These are phyloP conservation scores for Drosophila sturtevanti DNA, from an alignment of 1,140 invertebrate species.

Conservation along the genomic window DNA sequence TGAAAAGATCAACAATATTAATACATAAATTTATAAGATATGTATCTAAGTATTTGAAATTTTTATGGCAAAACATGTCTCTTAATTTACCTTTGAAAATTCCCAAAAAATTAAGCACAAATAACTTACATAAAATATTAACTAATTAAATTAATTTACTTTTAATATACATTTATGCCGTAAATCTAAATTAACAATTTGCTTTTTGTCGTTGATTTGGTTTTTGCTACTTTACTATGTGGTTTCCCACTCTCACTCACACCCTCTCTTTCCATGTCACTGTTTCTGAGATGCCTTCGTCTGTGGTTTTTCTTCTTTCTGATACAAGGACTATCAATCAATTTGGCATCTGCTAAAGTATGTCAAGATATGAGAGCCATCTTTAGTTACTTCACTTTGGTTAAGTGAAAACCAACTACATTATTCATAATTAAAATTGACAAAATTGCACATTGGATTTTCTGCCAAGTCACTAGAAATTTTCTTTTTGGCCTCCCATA, in stretches of 20 bases:
- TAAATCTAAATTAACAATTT: conserved; percentile 30
- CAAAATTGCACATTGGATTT: conserved; percentile 40
- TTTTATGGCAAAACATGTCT: not conserved
- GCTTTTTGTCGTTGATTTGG: conserved; percentile 9
- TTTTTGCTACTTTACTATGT: conserved; percentile 12
- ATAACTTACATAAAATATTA: not conserved
- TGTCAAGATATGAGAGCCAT: conserved; percentile 3
- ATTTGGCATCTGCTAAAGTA: conserved; percentile 45
- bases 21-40: not conserved
- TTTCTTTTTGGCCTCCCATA: conserved; percentile 11
- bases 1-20: conserved; percentile 1
- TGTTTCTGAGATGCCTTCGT: conserved; percentile 14
- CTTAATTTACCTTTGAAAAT: conserved; percentile 21
- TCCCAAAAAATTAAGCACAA: not conserved
- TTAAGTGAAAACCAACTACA: conserved; percentile 24
- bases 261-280: too few relatives aligned
- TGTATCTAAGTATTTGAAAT: not conserved
- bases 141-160: conserved; percentile 58
- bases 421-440: conserved; percentile 78
- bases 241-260: too few relatives aligned
- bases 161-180: conserved; percentile 23
- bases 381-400: conserved; percentile 2
- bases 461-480: conserved; percentile 24
- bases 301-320: conserved; percentile 19
- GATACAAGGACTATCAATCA: conserved; percentile 65